Conservation (phyloP, 2,888 invertebrate species). For the Sarcophaga variegata region DNA sequence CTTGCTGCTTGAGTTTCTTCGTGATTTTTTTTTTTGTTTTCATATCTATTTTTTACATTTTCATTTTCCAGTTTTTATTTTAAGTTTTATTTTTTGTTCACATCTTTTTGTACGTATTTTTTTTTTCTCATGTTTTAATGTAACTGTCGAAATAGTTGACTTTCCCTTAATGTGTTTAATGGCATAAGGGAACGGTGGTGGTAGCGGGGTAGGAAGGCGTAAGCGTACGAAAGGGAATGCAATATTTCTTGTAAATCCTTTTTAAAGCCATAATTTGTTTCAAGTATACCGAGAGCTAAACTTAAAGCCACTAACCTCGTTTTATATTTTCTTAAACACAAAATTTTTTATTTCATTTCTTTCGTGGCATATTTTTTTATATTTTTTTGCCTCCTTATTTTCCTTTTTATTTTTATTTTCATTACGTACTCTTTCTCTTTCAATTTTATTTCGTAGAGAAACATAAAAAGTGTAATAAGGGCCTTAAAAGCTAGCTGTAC, state of each 20-base stretch:
- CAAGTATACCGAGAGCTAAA: conserved; percentile 48
- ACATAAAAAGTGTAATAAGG: conserved; percentile 36
- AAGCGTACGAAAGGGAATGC: background rate
- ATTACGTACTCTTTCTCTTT: background rate
- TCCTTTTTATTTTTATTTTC: background rate
- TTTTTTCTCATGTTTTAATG: conserved; percentile 22
- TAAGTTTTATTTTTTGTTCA: background rate
- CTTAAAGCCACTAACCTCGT: conserved; percentile 69
- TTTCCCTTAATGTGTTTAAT: conserved; percentile 53
- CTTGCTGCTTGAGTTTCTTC: background rate
- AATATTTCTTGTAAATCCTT: conserved; percentile 55
- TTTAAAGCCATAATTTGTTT: conserved; percentile 60
- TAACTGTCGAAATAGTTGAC: conserved; percentile 57
- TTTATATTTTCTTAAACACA: conserved; percentile 39
- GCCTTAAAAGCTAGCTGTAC: background rate
- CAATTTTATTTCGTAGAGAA: background rate
- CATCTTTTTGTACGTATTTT: background rate
- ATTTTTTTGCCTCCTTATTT: background rate
- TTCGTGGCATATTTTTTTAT: background rate
- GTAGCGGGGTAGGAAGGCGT: no score
- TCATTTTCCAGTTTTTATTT: background rate
- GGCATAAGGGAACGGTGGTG: background rate
- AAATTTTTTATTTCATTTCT: conserved; percentile 10
- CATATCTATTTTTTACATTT: background rate
- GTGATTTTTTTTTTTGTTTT: background rate